Evolutionary conservation across 2,113 vertebrate genomes (phyloP).

Genomic region (Penelope pileata): DNA sequence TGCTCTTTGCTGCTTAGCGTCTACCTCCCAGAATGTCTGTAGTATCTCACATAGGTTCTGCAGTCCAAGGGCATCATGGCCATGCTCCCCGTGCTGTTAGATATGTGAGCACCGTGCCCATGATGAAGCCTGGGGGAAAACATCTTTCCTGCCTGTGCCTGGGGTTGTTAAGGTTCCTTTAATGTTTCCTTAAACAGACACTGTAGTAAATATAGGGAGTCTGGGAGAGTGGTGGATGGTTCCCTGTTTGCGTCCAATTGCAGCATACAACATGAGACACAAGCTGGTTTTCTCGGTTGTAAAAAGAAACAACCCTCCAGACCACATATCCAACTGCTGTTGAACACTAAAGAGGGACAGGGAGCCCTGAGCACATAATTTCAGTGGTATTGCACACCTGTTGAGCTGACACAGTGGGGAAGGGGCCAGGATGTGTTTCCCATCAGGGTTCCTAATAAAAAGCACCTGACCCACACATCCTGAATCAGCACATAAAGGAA

Average conservation of each 20-base stretch:
- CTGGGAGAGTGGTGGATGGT: neutral
- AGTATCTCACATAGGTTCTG: neutral
- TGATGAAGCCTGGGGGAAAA: neutral
- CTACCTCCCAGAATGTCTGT: neutral
- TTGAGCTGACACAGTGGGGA: neutral
- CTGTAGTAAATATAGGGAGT: neutral
- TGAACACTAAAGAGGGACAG: neutral
- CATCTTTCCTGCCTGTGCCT: neutral
- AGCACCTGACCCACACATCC: neutral
- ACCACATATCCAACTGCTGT: neutral
- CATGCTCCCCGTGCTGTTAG: neutral
- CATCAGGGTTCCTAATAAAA: neutral
- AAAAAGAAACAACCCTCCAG: neutral
- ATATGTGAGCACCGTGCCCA: rapidly evolving
- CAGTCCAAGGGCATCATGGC: neutral
- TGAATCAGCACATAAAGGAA: neutral
- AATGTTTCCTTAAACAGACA: neutral
- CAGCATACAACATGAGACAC: neutral
- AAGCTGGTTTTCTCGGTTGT: neutral
- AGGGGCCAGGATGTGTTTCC: neutral
- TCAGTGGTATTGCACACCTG: neutral
- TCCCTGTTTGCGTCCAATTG: neutral
- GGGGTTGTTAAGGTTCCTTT: neutral
- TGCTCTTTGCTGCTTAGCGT: neutral
- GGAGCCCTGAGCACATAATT: neutral